A percentile compares a stretch with the other conserved stretches of the same genome.
phyloP scores from a whole-genome alignment of 1,140 invertebrate species.

The Drosophila ambigua region DNA sequence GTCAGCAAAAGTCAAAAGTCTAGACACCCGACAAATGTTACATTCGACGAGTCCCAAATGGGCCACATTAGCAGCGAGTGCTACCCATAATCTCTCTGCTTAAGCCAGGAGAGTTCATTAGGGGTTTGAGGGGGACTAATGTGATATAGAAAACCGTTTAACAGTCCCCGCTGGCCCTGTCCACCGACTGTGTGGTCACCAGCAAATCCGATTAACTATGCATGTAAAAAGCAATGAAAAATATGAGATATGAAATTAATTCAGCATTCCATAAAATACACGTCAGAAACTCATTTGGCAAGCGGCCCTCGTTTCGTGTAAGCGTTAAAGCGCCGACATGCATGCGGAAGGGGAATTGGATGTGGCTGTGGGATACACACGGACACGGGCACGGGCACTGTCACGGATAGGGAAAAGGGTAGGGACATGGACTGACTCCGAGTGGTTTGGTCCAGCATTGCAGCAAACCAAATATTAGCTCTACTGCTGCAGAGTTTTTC shows the following conservation, averaged over 20 bases:
- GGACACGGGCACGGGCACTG: not conserved
- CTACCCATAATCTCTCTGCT: slow-evolving; percentile 28
- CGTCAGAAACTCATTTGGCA: slow-evolving; percentile 56
- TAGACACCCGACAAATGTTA: slow-evolving; percentile 59
- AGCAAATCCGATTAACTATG: slow-evolving; percentile 40
- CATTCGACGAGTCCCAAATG: not conserved
- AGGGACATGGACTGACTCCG: not conserved
- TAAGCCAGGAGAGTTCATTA: not conserved
- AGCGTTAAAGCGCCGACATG: slow-evolving; percentile 58
- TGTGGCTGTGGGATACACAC: slow-evolving; percentile 10
- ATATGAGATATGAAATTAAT: slow-evolving; percentile 51
- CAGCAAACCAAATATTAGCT: slow-evolving; percentile 75
- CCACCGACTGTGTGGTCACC: no score
- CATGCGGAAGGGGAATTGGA: slow-evolving; percentile 15
- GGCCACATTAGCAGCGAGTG: slow-evolving; percentile 19
- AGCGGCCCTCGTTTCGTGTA: slow-evolving; percentile 28
- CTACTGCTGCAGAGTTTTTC: slow-evolving; percentile 67
- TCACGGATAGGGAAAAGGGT: not conserved
- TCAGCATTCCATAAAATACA: slow-evolving; percentile 40
- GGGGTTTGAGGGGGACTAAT: slow-evolving; percentile 17
- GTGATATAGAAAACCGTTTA: slow-evolving; percentile 34
- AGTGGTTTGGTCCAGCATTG: slow-evolving; percentile 8
- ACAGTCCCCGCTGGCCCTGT: not conserved
- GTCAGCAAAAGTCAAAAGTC: slow-evolving; percentile 60
- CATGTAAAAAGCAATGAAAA: slow-evolving; percentile 22